Evolutionary conservation across 2,113 vertebrate species (phyloP).

Genomic region (Myocastor coypus): DNA sequence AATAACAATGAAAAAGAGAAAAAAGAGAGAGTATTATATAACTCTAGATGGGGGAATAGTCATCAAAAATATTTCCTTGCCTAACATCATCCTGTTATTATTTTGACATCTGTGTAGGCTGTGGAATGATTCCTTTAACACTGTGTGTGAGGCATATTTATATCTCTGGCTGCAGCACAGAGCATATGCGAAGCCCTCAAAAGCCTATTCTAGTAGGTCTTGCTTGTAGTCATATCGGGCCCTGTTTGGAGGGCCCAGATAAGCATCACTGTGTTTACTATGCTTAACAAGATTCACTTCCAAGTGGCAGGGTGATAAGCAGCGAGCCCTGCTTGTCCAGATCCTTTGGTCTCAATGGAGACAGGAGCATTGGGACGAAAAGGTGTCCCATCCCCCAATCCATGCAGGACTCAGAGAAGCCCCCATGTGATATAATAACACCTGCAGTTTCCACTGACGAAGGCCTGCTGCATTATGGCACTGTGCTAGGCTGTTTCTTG

Average conservation of each 20-base stretch:
- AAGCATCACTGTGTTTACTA: slow-evolving; percentile 69
- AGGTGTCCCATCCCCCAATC: fast-evolving
- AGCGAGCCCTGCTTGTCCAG: slow-evolving; percentile 29
- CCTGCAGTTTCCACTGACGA: fast-evolving
- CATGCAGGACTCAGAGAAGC: not conserved
- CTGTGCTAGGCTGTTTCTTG: not conserved
- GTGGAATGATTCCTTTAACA: slow-evolving; percentile 81
- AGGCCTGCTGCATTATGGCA: fast-evolving
- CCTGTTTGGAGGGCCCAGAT: slow-evolving; percentile 27
- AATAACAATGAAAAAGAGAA: not conserved
- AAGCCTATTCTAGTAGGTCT: slow-evolving; percentile 65
- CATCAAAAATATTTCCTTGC: slow-evolving; percentile 86
- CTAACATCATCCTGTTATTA: slow-evolving; percentile 85
- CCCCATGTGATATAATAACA: fast-evolving
- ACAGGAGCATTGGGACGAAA: not conserved
- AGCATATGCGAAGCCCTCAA: slow-evolving; percentile 68
- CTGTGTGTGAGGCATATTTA: slow-evolving; percentile 85
- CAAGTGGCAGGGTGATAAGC: slow-evolving; percentile 39
- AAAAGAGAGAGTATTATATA: slow-evolving; percentile 81
- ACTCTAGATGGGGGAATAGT: slow-evolving; percentile 79
- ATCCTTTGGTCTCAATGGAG: not conserved
- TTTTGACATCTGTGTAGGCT: slow-evolving; percentile 88
- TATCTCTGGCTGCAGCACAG: slow-evolving; percentile 73
- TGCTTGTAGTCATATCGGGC: slow-evolving; percentile 45
- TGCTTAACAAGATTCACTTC: slow-evolving; percentile 47